Base-by-base conservation (phyloP, 30 jellyfish, hydroid and myxozoan species). In the Cassiopea xamachana region DNA sequence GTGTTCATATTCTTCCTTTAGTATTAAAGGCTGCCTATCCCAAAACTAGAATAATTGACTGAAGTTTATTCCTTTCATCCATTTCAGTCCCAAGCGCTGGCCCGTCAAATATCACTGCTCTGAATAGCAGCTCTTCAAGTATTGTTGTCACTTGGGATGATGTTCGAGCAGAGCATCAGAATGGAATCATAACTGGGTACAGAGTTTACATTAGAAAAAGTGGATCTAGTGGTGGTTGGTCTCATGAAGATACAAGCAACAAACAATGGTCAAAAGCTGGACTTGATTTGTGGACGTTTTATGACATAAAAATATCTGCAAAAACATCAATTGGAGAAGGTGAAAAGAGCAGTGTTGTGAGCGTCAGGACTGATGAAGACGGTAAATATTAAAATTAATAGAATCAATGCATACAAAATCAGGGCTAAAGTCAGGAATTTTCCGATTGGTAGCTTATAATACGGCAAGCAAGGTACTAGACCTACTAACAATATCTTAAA, bases 251-350 rank as follows among this genome's bases (percentile, higher is more conserved):
- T 6, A 62, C 85, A 49, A 55, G 84, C 6, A n/a, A 17, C 48
- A 87, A 87, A 49, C 43, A 72, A 3, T 87, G 27, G 48, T 64
- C 68, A 43, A 77, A 48, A 48, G n/a, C 85, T 46, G 94, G 94
- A 6, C 86, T 87, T 19, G 89, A 47, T 60, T 48, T 76, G 4
- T 87, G 94, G 94, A 48, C 86, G 5, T 12, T 59, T 69, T 87
- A 87, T 50, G 85, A 87, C 50, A 73, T 87, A 5, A 77, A 76
- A 46, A 51, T 87, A 1, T 87, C 94, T 17, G 89, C 89, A 27
- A 13, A 46, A 58, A 88, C 94, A 18, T 77, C 90, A 3, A 80
- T 79, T 77, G 94, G 94, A 7, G 94, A 88, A 78, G 94, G 94
- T 44, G 44, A 81, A n/a, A 17, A 64, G 69, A 88, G 94, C 45